These are phyloP conservation scores for Drosophila tani DNA, from an alignment of 1,140 invertebrate genomes.

Conservation along the genomic window DNA sequence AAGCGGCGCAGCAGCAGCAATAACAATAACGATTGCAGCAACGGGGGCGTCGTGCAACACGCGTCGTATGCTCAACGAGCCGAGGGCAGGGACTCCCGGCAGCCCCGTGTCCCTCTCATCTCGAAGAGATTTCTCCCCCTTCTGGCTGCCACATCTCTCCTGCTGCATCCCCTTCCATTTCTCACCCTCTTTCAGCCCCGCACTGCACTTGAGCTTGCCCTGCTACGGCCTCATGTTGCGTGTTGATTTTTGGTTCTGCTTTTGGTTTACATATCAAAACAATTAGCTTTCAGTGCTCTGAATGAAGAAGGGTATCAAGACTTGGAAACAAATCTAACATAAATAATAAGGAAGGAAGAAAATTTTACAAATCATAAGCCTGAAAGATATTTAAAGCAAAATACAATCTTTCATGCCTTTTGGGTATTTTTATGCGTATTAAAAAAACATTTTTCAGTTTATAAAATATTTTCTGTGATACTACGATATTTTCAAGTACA, in stretches of 20 bases:
- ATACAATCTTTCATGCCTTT: no score
- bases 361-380: not conserved
- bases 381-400: no score
- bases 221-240: constrained; percentile 49
- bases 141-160: no score
- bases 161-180: constrained; percentile 1
- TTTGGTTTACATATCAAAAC: constrained; percentile 80
- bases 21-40: constrained; percentile 55
- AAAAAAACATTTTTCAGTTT: no score
- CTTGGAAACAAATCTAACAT: not conserved
- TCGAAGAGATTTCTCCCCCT: constrained; percentile 3
- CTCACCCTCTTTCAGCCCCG: constrained; percentile 1
- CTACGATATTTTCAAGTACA: no score
- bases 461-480: no score
- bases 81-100: constrained; percentile 19
- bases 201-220: constrained; percentile 20
- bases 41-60: constrained; percentile 76
- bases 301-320: constrained; percentile 7
- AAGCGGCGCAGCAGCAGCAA: constrained; percentile 44
- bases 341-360: no score
- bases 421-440: no score
- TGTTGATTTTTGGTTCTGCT: constrained; percentile 80
- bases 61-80: constrained; percentile 80
- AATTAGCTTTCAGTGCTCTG: constrained; percentile 63
- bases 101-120: not conserved